Conservation (phyloP, 2,888 invertebrate species). For the Syrista parreyssii region DNA sequence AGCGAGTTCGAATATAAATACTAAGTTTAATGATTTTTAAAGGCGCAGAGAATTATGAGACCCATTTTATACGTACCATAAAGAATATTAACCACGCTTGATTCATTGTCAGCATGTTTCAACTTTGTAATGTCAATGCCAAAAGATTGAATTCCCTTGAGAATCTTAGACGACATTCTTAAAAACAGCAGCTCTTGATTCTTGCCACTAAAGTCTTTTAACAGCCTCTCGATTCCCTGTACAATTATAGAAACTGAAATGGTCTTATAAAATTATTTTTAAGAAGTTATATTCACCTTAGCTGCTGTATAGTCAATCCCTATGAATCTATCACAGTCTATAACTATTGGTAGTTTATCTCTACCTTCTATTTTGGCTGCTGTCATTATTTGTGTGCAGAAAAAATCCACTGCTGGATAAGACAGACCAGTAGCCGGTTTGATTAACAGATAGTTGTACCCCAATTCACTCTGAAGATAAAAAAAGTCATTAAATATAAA, state of each 20-base stretch:
- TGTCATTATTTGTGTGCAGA: constrained; percentile 70
- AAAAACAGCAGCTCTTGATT: constrained; percentile 69
- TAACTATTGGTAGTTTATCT: constrained; percentile 68
- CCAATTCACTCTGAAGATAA: constrained; percentile 62
- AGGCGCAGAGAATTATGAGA: background rate
- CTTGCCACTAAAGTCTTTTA: constrained; percentile 69
- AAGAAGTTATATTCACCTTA: constrained; percentile 66
- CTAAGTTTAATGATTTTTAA: background rate
- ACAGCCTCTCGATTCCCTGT: constrained; percentile 72
- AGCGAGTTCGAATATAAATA: constrained; percentile 2
- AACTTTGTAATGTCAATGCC: constrained; percentile 46
- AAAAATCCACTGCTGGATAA: constrained; percentile 77
- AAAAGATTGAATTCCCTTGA: constrained; percentile 43
- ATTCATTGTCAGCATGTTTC: constrained; percentile 41
- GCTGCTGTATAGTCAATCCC: constrained; percentile 77
- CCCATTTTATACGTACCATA: constrained; percentile 24
- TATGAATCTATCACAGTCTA: constrained; percentile 76
- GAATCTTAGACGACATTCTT: background rate
- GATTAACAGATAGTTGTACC: constrained; percentile 70
- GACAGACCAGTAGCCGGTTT: constrained; percentile 76
- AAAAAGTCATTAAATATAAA: constrained; percentile 19
- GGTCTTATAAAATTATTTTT: constrained; percentile 9
- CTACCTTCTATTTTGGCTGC: constrained; percentile 66
- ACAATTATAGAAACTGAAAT: constrained; percentile 19
- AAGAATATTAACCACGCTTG: constrained; percentile 38